Evolutionary conservation across 2,113 vertebrate genomes (phyloP).

Genomic region (Elachura formosa): DNA sequence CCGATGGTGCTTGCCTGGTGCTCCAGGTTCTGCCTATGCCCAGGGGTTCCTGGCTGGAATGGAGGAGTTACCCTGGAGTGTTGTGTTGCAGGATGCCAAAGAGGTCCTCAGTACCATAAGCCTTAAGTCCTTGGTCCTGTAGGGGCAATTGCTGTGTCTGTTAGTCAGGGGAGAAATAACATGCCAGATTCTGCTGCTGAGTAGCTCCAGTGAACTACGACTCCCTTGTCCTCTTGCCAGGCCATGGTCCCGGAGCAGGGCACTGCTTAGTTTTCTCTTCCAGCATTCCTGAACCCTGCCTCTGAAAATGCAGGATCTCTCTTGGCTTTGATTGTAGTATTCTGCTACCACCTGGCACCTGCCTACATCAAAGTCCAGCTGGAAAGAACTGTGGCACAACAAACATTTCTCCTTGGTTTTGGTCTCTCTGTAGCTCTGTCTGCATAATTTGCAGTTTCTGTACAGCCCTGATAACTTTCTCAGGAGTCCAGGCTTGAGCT

Average conservation of each 20-base stretch:
- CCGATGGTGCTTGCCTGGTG: not conserved
- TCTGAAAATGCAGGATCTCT: not conserved
- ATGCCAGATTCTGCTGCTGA: not conserved
- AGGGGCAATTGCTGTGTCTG: not conserved
- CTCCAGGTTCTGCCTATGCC: not conserved
- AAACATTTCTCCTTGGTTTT: not conserved
- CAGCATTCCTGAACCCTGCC: accelerated
- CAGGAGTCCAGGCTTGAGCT: not conserved
- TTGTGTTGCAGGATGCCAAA: not conserved
- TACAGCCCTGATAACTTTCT: not conserved
- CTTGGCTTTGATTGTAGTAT: too few species aligned
- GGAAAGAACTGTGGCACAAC: not conserved
- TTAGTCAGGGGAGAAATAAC: not conserved
- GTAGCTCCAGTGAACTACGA: not conserved
- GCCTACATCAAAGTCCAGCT: not conserved
- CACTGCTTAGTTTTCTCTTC: not conserved
- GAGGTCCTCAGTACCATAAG: not conserved
- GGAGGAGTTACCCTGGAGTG: accelerated
- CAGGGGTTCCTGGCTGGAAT: not conserved
- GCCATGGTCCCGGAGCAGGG: not conserved
- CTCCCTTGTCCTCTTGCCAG: accelerated
- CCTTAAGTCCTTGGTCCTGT: not conserved
- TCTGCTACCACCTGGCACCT: not conserved
- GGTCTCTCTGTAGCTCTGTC: not conserved
- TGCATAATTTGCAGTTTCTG: not conserved